phyloP scores from a whole-genome alignment of 2,888 invertebrate genomes.

The Gasteruption jaculator region DNA sequence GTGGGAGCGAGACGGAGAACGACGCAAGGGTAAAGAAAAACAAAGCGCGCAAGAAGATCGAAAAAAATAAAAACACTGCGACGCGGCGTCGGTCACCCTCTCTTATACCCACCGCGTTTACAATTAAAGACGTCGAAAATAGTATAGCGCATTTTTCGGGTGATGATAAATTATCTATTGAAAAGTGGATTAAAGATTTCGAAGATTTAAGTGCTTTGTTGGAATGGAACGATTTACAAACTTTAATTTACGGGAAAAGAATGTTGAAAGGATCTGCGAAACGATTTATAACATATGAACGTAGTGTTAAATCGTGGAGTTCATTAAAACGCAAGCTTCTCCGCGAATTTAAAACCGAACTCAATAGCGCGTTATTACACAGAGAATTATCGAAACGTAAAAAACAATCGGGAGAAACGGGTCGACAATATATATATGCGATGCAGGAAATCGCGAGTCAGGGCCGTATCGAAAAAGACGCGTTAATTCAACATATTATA shows the following conservation, averaged over 20 bases:
- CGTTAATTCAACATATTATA: slow-evolving; percentile 23
- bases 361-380: slow-evolving; percentile 24
- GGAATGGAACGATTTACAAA: slow-evolving; percentile 23
- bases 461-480: slow-evolving; percentile 22
- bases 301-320: slow-evolving; percentile 17
- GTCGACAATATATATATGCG: slow-evolving; percentile 21
- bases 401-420: slow-evolving; percentile 15
- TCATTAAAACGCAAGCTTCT: slow-evolving; percentile 14
- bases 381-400: slow-evolving; percentile 14
- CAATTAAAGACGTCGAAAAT: slow-evolving; percentile 21
- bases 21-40: not conserved
- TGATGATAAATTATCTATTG: slow-evolving; percentile 12
- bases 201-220: slow-evolving; percentile 21
- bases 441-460: slow-evolving; percentile 24
- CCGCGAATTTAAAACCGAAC: slow-evolving; percentile 18
- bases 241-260: slow-evolving; percentile 20
- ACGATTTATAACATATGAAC: slow-evolving; percentile 17
- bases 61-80: too few species aligned
- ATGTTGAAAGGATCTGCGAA: slow-evolving; percentile 23
- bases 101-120: slow-evolving; percentile 5
- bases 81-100: too few species aligned
- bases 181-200: slow-evolving; percentile 24
- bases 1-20: slow-evolving; percentile 1
- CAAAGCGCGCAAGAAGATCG: not conserved
- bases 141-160: slow-evolving; percentile 19